phyloP scores from a whole-genome alignment of 1,140 invertebrate genomes.

The Sitophilus oryzae region DNA sequence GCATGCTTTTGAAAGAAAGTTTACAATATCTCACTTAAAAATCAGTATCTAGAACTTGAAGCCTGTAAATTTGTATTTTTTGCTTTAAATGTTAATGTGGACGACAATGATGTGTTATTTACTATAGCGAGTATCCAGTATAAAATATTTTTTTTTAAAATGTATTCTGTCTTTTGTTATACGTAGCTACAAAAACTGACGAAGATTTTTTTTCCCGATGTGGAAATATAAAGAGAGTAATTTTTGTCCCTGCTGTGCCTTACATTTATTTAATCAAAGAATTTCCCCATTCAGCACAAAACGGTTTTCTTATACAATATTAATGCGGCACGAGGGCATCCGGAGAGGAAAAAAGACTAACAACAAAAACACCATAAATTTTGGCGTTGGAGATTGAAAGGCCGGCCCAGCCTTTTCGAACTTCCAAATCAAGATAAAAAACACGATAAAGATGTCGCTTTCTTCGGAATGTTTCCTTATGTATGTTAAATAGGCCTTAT shows the following conservation, averaged over 20 bases:
- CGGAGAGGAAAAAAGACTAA: not conserved
- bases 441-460: constrained; percentile 8
- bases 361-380: not conserved
- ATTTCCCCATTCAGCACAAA: not conserved
- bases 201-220: too few relatives aligned
- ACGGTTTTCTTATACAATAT: not conserved
- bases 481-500: constrained; percentile 7
- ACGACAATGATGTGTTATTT: too few relatives aligned
- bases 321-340: not conserved
- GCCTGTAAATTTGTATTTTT: too few relatives aligned
- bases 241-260: not conserved
- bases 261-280: not conserved
- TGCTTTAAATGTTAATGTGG: too few relatives aligned
- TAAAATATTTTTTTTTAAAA: too few relatives aligned
- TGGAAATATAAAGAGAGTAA: too few relatives aligned
- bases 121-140: too few relatives aligned
- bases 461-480: constrained; percentile 5
- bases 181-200: too few relatives aligned
- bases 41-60: too few relatives aligned
- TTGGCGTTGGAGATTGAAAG: not conserved
- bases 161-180: too few relatives aligned
- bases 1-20: too few relatives aligned
- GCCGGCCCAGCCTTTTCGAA: not conserved
- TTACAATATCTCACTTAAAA: too few relatives aligned
- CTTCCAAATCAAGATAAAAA: constrained; percentile 5